A percentile compares a stretch with the other conserved stretches of the same genome.
Conservation (phyloP, 2,888 invertebrate species). For the Lordiphosa fenestrarum region DNA sequence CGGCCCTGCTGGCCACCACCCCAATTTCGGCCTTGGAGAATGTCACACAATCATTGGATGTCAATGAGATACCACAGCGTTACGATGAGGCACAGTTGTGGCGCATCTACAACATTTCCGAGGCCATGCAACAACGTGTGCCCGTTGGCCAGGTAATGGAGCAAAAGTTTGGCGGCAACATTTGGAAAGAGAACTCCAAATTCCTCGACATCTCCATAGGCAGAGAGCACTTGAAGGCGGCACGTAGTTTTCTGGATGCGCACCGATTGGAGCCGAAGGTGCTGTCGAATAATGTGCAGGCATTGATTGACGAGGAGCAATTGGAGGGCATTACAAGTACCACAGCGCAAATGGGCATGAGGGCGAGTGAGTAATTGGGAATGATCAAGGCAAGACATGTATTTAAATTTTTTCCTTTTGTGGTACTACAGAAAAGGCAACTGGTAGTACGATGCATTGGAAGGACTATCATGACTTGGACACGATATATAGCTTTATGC, state of each 20-base stretch:
- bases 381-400: too few species aligned
- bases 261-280: conserved; percentile 84
- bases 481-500: conserved; percentile 86
- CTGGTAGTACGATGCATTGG: conserved; percentile 84
- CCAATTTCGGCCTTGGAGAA: not conserved
- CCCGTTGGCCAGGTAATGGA: conserved; percentile 69
- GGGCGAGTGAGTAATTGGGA: conserved; percentile 63
- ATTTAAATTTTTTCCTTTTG: too few species aligned
- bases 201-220: conserved; percentile 86
- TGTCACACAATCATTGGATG: conserved; percentile 44
- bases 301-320: conserved; percentile 86
- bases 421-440: conserved; percentile 58
- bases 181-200: conserved; percentile 79
- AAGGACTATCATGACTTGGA: conserved; percentile 86
- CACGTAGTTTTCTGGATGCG: conserved; percentile 83
- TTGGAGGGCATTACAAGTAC: conserved; percentile 81
- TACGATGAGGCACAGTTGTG: conserved; percentile 77
- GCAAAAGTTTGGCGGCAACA: conserved; percentile 73
- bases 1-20: conserved; percentile 5
- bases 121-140: conserved; percentile 51
- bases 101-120: conserved; percentile 77
- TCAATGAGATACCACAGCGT: conserved; percentile 68
- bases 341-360: conserved; percentile 82
- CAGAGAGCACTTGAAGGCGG: conserved; percentile 83
- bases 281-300: conserved; percentile 88